Conservation (phyloP, 2,113 vertebrate genomes). For the Ictalurus furcatus region DNA sequence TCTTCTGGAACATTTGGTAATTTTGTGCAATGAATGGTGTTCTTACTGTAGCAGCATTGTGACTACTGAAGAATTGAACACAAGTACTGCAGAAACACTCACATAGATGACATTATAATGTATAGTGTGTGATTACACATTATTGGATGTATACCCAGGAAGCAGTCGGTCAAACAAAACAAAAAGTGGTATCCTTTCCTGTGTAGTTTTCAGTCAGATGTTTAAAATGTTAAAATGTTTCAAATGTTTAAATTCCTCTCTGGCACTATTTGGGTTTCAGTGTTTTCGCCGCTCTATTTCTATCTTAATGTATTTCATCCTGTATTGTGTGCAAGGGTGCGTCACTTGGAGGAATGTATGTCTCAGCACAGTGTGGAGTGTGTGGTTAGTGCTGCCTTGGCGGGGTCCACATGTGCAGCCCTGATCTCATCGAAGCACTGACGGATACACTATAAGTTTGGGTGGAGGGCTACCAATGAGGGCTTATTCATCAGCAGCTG, state of each 20-base stretch:
- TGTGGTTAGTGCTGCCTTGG: slow-evolving; percentile 52
- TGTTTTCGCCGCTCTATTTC: neutral
- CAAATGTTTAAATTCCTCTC: neutral
- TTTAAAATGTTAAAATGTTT: no score
- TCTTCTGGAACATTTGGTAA: neutral
- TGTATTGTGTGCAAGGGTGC: slow-evolving; percentile 10
- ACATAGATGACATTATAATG: neutral
- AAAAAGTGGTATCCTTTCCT: neutral
- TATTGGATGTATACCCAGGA: neutral
- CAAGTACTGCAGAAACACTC: neutral
- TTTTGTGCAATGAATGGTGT: neutral
- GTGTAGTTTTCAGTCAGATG: neutral
- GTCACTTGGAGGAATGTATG: slow-evolving; percentile 47
- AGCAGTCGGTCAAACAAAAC: neutral
- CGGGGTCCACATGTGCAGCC: slow-evolving; percentile 38
- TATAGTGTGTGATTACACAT: neutral
- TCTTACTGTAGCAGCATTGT: neutral
- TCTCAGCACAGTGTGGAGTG: slow-evolving; percentile 48
- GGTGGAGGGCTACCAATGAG: slow-evolving; percentile 4
- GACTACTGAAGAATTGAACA: neutral
- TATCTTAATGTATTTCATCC: slow-evolving; percentile 17
- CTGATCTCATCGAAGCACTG: slow-evolving; percentile 30
- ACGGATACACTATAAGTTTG: neutral
- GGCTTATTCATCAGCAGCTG: slow-evolving; percentile 25
- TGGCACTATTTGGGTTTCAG: neutral